Base-by-base conservation (phyloP, 2,113 vertebrate species). In the Empidonax traillii region DNA sequence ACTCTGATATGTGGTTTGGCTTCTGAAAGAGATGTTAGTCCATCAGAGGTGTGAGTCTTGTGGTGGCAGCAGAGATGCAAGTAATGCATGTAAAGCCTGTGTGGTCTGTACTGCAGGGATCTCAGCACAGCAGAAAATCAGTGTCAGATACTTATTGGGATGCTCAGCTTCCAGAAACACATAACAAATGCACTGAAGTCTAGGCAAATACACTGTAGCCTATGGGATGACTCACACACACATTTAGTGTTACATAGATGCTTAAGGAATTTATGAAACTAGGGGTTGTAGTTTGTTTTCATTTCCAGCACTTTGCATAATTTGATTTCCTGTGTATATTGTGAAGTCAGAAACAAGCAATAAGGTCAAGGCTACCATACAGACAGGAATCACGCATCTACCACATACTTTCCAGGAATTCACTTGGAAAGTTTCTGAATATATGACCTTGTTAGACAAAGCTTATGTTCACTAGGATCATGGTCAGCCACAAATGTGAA, bases 1-100 rank as follows among this genome's bases (percentile, higher is more conserved):
- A 49, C 73, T 65, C 35, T 5, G 21, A 52, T 47, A 22, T 5
- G n/a, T 0, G 0, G 19, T 51, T 89, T 4, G 3, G 33, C 61
- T 87, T 84, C 78, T 69, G 11, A 49, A 82, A 69, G 58, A 46
- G 28, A 30, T 62, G 37, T 83, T 82, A 58, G 23, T 39, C 33
- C 18, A 1, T 62, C 63, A 55, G n/a, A 81, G 35, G 43, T 44
- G 55, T 25, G 39, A 74, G 65, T 59, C 31, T 76, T 12, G 3
- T 51, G n/a, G 37, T 25, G 39, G 62, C 51, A 87, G 58, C 43
- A 35, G 75, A 5, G 10, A 51, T 39, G 49, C 14, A 62, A 89
- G 41, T 14, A 41, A 14, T 73, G 49, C 0, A 0, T 85, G 72
- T 81, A 75, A 87, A 92, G 53, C 27, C 69, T 51, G 13, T 12